A percentile compares a stretch with the other conserved stretches of the same genome.
These are phyloP conservation scores for Phoeniculus purpureus DNA, from an alignment of 2,797 vertebrate species.

Conservation along the genomic window DNA sequence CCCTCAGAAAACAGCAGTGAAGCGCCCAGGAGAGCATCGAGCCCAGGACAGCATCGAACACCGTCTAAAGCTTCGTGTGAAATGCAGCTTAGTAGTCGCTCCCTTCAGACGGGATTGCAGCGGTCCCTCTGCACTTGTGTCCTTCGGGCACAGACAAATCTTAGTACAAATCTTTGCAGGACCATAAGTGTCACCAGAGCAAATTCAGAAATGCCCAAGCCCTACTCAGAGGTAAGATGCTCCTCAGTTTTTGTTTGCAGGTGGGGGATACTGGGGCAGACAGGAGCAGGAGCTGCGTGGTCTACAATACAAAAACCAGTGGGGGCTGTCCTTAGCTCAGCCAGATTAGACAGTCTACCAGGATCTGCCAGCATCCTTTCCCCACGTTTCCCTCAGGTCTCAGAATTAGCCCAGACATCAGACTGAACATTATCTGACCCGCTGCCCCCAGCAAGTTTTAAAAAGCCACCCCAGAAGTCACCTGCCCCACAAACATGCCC, in stretches of 20 bases:
- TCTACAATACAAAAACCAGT: neutral
- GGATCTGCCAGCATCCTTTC: conserved; percentile 24
- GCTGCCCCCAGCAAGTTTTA: conserved; percentile 13
- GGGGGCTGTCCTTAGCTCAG: neutral
- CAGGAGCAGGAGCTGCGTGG: neutral
- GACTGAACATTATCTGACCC: conserved; percentile 49
- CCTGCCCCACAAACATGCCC: conserved; percentile 49
- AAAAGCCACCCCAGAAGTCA: conserved; percentile 45
- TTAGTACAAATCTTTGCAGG: neutral
- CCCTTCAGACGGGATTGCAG: neutral
- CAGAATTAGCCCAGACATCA: neutral
- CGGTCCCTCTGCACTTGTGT: neutral
- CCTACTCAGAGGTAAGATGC: neutral
- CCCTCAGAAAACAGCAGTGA: neutral
- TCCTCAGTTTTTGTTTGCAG: neutral
- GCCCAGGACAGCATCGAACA: neutral
- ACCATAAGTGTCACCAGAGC: neutral
- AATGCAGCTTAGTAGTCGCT: neutral
- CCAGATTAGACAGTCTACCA: conserved; percentile 1
- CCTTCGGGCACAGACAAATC: neutral
- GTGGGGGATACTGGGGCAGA: neutral
- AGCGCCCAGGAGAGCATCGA: neutral
- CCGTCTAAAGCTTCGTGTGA: neutral
- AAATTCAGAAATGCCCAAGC: neutral
- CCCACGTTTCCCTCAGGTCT: neutral